Percentiles rank a stretch among this genome's conserved stretches.
These are phyloP conservation scores for Eupithecia inturbata DNA, from an alignment of 2,888 invertebrate species.

Conservation along the genomic window DNA sequence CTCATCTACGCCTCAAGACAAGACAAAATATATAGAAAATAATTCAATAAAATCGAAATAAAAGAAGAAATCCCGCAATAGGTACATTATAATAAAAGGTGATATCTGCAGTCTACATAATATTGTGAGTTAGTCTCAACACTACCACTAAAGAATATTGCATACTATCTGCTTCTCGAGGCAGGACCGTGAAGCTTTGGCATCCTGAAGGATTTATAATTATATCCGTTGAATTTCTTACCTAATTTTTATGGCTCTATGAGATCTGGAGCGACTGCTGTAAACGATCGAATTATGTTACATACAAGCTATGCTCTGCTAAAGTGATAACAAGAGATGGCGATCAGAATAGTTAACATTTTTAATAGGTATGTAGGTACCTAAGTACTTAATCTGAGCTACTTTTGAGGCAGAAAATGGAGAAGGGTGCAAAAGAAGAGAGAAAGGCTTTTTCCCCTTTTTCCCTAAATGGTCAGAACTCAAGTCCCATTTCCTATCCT, in stretches of 20 bases:
- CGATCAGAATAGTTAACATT: neutral
- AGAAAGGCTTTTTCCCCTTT: neutral
- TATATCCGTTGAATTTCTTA: conserved; percentile 4
- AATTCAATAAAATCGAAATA: too few relatives aligned
- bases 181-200: conserved; percentile 95
- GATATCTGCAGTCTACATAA: too few relatives aligned
- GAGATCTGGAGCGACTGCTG: neutral
- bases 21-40: too few relatives aligned
- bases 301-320: too few relatives aligned
- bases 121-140: too few relatives aligned
- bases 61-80: too few relatives aligned
- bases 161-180: conserved; percentile 94
- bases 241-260: neutral
- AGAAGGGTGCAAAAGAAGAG: neutral
- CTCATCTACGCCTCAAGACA: too few relatives aligned
- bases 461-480: too few relatives aligned
- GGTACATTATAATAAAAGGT: too few relatives aligned
- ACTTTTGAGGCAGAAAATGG: neutral
- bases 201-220: conserved; percentile 87
- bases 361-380: neutral
- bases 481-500: too few relatives aligned
- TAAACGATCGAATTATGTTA: neutral
- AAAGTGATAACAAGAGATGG: neutral
- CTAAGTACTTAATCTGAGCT: too few relatives aligned
- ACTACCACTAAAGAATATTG: conserved; percentile 86